Base-by-base conservation (phyloP, 2,797 vertebrate genomes). In the Sebastes matsubarae region DNA sequence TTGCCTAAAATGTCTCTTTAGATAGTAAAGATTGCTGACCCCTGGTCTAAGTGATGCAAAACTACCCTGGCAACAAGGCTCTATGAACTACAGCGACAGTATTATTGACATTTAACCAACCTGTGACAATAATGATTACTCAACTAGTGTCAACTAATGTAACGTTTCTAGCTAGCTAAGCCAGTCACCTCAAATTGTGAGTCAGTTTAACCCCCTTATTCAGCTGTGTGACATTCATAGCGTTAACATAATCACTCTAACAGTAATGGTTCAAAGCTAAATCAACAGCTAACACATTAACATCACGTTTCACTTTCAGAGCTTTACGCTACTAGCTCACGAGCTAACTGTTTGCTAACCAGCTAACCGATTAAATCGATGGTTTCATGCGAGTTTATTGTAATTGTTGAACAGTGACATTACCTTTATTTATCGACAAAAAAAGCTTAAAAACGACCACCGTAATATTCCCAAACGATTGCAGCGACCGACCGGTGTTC, bases 341-440 rank as follows among this genome's bases (percentile, higher is more conserved):
- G 2, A 9, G 42, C 42, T 46, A 46, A 32, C n/a, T 14, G 7
- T 29, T 9, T 11, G 3, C 14, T 29, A n/a, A 2, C 16, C 8
- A 59, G n/a, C 16, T 24, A 6, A 4, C 16, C 13, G 14, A 9
- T 1, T 13, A 10, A 14, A 6, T 46, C 5, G 18, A 58, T 1
- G 4, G 2, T 16, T 63, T 36, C 8, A 4, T 59, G n/a, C 0
- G 1, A 2, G 5, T 67, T 77, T 0, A 20, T 25, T 18, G 10
- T 58, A 0, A 6, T 2, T 18, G 1, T 24, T 64, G 1, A 55
- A 46, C 1, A 5, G 10, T 34, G 24, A 77, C 18, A 34, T 88
- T 92, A 91, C 85, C 90, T 79, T 24, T 67, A 30, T 79, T 81
- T 54, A 59, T 58, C 3, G 34, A 38, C 10, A 36, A 1, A 1